Base-by-base conservation (phyloP, 2,797 vertebrate genomes). In the Margarornis squamiger region DNA sequence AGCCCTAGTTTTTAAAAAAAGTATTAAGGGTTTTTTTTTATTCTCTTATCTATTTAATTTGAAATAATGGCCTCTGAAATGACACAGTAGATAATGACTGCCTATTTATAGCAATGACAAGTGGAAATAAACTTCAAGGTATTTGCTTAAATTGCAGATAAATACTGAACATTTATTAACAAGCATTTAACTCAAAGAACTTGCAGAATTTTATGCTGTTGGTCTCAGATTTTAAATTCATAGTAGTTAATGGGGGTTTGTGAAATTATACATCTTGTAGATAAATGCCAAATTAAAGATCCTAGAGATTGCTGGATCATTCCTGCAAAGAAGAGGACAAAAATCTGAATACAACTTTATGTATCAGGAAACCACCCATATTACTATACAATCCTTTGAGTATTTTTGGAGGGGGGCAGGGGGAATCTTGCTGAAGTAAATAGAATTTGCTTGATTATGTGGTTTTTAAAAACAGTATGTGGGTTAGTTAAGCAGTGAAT, bases 201-300 rank as follows among this genome's bases (percentile, higher is more conserved):
- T 91, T 63, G 62, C 76, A 95, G 46, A 59, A 88, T 95, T 97
- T 96, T 72, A 96, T 88, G 70, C 39, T 78, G 80, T 55, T 96
- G 76, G 89, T 94, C 86, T 96, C 84, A 88, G 45, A 78, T 89
- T 95, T 83, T 78, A 59, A 96, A 96, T 96, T 87, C 21, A 23
- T 79, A 72, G 48, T 79, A 70, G 51, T 79, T 97, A 96, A 95
- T 80, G 29, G 59, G 52, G 46, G 38, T 88, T 81, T 93, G 43
- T 96, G 94, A 96, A 97, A 94, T 94, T 90, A 83, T 61, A 79
- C 39, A 68, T 71, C 63, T 93, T 96, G 67, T 72, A 95, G 81
- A 92, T 88, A 97, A 96, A 97, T 82, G 39, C 51, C 55, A 95
- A 94, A 95, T 95, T 97, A 97, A 94, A 93, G 82, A 81, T 92